These are phyloP conservation scores for Copidosoma aretas DNA, from an alignment of 2,888 invertebrate species.

Conservation along the genomic window DNA sequence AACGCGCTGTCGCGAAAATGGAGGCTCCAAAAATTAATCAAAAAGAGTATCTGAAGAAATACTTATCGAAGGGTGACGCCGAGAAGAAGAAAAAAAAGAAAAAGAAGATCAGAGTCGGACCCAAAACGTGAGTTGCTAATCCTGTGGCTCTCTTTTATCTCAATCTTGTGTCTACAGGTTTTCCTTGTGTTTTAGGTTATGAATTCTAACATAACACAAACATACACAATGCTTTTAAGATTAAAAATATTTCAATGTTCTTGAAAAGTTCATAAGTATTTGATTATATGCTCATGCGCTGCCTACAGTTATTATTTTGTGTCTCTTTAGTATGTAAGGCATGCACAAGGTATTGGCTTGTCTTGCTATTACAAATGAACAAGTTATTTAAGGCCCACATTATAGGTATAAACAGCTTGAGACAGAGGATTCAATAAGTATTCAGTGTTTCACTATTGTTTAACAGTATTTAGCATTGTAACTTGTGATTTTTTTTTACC, in stretches of 20 bases:
- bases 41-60: slow-evolving; percentile 81
- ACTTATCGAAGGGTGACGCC: slow-evolving; percentile 71
- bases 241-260: slow-evolving; percentile 2
- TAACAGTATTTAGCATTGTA: too few species aligned
- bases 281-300: too few species aligned
- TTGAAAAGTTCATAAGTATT: too few species aligned
- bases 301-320: too few species aligned
- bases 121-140: slow-evolving; percentile 53
- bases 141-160: slow-evolving; percentile 34
- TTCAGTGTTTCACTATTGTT: too few species aligned
- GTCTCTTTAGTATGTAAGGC: too few species aligned
- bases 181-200: slow-evolving; percentile 56
- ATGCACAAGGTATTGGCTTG: too few species aligned
- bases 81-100: slow-evolving; percentile 75
- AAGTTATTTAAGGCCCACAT: too few species aligned
- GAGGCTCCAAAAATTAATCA: slow-evolving; percentile 63
- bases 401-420: too few species aligned
- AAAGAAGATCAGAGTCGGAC: slow-evolving; percentile 62
- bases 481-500: too few species aligned
- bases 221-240: neutral
- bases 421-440: too few species aligned
- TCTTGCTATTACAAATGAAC: too few species aligned
- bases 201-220: slow-evolving; percentile 26
- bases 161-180: slow-evolving; percentile 20
- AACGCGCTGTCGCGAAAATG: slow-evolving; percentile 10